Percentiles rank a stretch among this genome's conserved stretches.
Conservation (phyloP, 2,797 vertebrate genomes). For the Anguilla anguilla region DNA sequence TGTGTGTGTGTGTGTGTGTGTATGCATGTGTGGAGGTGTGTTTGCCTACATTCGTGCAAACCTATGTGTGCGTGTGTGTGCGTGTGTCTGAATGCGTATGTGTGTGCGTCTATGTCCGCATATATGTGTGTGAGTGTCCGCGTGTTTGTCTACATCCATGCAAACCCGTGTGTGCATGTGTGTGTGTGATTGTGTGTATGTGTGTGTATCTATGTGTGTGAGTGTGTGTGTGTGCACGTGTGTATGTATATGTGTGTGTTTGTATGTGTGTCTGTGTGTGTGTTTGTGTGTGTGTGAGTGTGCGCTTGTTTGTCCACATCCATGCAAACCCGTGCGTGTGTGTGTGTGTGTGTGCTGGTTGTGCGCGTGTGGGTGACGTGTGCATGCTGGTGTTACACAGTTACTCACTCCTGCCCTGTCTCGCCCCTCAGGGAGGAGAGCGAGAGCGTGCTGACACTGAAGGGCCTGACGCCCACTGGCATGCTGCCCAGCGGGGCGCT, state of each 20-base stretch:
- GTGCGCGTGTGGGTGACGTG: neutral
- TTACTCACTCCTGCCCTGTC: neutral
- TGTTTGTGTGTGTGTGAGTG: constrained; percentile 8
- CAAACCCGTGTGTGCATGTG: no score
- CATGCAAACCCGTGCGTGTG: constrained; percentile 20
- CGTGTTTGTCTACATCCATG: no score
- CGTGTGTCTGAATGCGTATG: no score
- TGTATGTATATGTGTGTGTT: neutral
- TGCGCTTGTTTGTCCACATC: neutral
- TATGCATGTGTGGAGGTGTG: neutral
- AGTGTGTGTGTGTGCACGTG: neutral
- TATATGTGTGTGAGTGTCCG: no score
- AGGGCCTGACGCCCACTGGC: constrained; percentile 80
- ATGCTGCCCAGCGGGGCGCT: constrained; percentile 82
- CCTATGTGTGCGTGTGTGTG: no score
- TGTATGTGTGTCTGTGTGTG: neutral
- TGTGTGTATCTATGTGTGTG: no score
- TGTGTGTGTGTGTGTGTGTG: constrained; percentile 1
- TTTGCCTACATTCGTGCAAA: neutral
- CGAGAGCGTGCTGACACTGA: constrained; percentile 81
- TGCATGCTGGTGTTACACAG: neutral
- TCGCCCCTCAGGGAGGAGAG: constrained; percentile 75
- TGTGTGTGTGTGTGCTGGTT: neutral
- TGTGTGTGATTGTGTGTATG: no score
- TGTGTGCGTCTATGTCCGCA: no score